Base-by-base conservation (phyloP, 2,113 vertebrate species). In the Lynx canadensis region DNA sequence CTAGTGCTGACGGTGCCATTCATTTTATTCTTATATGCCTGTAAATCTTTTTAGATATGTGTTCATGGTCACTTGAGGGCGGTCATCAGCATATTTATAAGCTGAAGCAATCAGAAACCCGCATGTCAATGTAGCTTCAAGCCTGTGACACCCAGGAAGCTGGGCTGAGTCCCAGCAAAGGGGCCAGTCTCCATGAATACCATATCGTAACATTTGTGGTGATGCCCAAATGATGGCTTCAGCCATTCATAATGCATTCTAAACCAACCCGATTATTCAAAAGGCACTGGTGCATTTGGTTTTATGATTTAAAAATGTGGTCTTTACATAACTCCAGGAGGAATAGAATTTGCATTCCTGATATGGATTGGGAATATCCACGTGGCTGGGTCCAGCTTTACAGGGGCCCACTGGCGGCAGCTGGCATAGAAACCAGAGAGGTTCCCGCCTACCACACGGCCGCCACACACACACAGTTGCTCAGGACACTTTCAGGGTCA, bases 11-110 rank as follows among this genome's bases (percentile, higher is more conserved):
- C 4, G 5, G 12, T 10, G n/a, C 93, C 81, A 80, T 79, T 73
- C 33, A 94, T 90, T 97, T 91, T 65, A 25, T 60, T 97, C 97
- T 97, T 95, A 84, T 84, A 29, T 71, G 76, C 21, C 57, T 65
- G 16, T 89, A 94, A 88, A 93, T 96, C 41, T 95, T 63, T 83
- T 63, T 38, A 93, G 94, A 66, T 52, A 3, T 9, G 95, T 48
- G 31, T 69, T 48, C 50, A 8, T 0, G 6, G 65, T 66, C 89
- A 89, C 57, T 81, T n/a, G 73, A 84, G 80, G 71, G 21, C 71
- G 63, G 60, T 73, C 41, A 91, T 96, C 86, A 87, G 71, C 48
- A 78, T 91, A 94, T 91, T 94, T 83, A 91, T 79, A 71, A 98
- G 65, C 94, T 5, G 31, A 93, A 93, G 71, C 38, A n/a, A 60